Percentiles rank a stretch among this genome's conserved stretches.
phyloP scores from a whole-genome alignment of 1,140 invertebrate genomes.

The Drosophila rufa region DNA sequence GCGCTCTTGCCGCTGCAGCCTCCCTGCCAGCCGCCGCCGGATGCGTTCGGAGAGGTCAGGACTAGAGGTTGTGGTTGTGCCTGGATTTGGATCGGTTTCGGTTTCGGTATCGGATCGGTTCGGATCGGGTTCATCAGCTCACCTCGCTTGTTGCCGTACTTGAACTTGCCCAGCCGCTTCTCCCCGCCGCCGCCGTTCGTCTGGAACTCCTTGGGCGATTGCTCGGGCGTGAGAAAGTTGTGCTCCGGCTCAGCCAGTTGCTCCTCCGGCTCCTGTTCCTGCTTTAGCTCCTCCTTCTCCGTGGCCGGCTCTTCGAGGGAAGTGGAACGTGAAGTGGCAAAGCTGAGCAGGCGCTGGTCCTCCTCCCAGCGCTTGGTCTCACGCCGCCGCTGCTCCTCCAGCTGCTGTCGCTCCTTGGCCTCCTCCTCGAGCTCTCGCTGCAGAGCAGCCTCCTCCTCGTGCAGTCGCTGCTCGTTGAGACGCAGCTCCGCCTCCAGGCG shows the following conservation, averaged over 20 bases:
- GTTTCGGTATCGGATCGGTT: slow-evolving; percentile 17
- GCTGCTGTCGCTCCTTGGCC: slow-evolving; percentile 26
- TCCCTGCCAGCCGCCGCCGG: slow-evolving; percentile 13
- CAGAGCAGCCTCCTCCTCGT: slow-evolving; percentile 62
- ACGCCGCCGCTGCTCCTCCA: slow-evolving; percentile 63
- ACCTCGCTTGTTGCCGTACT: slow-evolving; percentile 87
- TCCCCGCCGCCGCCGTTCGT: slow-evolving; percentile 59
- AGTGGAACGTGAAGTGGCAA: slow-evolving; percentile 59
- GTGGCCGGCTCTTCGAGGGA: slow-evolving; percentile 45
- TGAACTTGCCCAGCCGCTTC: slow-evolving; percentile 86
- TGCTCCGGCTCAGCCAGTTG: slow-evolving; percentile 30
- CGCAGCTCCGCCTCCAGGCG: slow-evolving; percentile 64
- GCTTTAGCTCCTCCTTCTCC: neutral
- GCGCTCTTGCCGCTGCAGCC: slow-evolving; percentile 11
- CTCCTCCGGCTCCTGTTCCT: neutral
- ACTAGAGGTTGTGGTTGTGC: slow-evolving; percentile 10
- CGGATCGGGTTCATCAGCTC: slow-evolving; percentile 64
- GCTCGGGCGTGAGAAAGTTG: slow-evolving; percentile 66
- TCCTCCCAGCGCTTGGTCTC: slow-evolving; percentile 73
- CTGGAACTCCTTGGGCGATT: slow-evolving; percentile 78
- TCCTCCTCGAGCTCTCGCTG: slow-evolving; percentile 52
- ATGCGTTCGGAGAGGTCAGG: slow-evolving; percentile 26
- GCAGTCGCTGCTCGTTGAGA: slow-evolving; percentile 67
- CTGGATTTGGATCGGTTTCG: slow-evolving; percentile 25
- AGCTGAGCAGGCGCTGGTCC: slow-evolving; percentile 70